Evolutionary conservation across 1,140 invertebrate genomes (phyloP).

Genomic region (Onthophagus taurus): DNA sequence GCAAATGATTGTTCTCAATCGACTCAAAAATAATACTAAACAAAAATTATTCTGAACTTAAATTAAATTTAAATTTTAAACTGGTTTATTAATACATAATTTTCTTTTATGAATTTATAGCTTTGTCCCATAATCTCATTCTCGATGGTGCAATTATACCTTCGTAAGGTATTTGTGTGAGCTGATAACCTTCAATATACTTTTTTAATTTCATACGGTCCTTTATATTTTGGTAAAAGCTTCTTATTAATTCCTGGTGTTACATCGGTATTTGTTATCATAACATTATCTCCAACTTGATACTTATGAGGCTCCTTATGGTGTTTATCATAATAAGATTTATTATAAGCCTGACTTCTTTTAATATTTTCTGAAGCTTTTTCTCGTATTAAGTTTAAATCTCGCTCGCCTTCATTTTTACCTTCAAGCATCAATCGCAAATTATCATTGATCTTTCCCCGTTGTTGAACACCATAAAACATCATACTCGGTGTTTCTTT

Average conservation of each 20-base stretch:
- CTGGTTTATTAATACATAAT: background rate
- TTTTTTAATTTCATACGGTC: constrained; percentile 19
- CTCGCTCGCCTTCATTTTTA: background rate
- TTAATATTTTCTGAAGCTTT: constrained; percentile 8
- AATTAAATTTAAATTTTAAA: constrained; percentile 1
- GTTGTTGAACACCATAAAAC: constrained; percentile 22
- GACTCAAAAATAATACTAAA: background rate
- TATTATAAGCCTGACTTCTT: constrained; percentile 9
- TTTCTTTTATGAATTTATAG: background rate
- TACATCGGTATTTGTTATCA: constrained; percentile 12
- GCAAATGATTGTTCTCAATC: constrained; percentile 7
- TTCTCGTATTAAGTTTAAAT: constrained; percentile 7
- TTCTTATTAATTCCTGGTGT: constrained; percentile 19
- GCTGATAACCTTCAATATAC: constrained; percentile 24
- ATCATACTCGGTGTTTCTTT: constrained; percentile 19
- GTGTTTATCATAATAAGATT: constrained; percentile 11
- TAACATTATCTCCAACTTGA: constrained; percentile 12
- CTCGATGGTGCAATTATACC: constrained; percentile 13
- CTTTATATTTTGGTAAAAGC: constrained; percentile 14
- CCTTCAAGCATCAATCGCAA: constrained; percentile 8
- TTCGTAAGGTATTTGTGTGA: constrained; percentile 18
- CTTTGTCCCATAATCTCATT: constrained; percentile 17
- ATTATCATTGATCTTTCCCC: constrained; percentile 5
- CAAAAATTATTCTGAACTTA: background rate
- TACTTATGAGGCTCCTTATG: constrained; percentile 9